Conservation (phyloP, 2,797 vertebrate species). For the Scyliorhinus canicula region DNA sequence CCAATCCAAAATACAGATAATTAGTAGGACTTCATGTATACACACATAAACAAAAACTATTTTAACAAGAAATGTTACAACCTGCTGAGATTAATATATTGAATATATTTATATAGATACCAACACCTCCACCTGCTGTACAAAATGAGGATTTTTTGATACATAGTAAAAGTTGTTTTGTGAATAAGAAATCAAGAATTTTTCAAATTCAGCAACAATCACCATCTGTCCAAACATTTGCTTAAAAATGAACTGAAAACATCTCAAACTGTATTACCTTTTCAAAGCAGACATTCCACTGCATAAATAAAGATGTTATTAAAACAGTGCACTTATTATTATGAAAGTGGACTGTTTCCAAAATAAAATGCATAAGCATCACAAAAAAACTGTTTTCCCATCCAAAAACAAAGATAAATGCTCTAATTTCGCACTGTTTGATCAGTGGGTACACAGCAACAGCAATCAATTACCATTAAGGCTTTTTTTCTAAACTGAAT, state of each 20-base stretch:
- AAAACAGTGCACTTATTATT: background rate
- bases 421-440: background rate
- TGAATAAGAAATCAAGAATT: background rate
- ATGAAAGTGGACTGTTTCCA: background rate
- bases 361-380: background rate
- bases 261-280: background rate
- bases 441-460: background rate
- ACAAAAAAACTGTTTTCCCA: background rate
- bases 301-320: background rate
- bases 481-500: background rate
- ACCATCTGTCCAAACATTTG: background rate
- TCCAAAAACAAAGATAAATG: background rate
- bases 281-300: background rate
- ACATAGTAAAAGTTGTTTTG: background rate
- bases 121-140: conserved; percentile 38
- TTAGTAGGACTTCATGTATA: background rate
- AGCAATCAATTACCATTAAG: conserved; percentile 17
- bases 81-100: background rate
- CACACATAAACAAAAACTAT: background rate
- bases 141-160: conserved; percentile 7
- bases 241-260: background rate
- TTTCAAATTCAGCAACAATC: conserved; percentile 20
- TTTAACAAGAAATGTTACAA: background rate
- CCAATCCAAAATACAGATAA: background rate
- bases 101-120: conserved; percentile 19